phyloP scores from a whole-genome alignment of 2,113 vertebrate species.

The Spea bombifrons region DNA sequence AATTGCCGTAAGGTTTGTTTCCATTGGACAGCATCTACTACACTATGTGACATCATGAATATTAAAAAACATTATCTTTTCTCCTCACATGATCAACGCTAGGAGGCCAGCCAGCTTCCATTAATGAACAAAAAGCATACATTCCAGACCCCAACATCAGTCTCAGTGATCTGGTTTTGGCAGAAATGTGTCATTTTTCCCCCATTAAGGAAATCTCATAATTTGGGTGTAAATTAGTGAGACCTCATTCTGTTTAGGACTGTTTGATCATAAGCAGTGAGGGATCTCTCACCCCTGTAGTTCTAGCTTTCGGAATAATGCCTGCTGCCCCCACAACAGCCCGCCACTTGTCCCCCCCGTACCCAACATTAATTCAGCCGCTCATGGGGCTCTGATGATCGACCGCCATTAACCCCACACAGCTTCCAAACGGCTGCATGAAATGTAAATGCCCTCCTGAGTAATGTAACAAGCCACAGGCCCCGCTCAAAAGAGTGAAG shows the following conservation, averaged over 20 bases:
- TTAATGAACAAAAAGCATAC: too few relatives aligned
- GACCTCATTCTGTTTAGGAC: neutral
- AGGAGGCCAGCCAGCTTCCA: too few relatives aligned
- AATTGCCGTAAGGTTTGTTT: too few relatives aligned
- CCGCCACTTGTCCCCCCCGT: conserved; percentile 11
- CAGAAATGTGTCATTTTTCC: too few relatives aligned
- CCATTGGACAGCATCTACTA: too few relatives aligned
- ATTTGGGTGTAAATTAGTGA: conserved; percentile 9
- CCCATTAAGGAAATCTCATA: neutral
- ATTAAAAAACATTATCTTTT: too few relatives aligned
- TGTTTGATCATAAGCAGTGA: conserved; percentile 9
- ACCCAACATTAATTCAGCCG: conserved; percentile 9
- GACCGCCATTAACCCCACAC: conserved; percentile 31
- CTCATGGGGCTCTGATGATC: conserved; percentile 18
- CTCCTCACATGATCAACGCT: too few relatives aligned
- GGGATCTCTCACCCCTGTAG: neutral
- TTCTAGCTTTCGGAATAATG: conserved; percentile 7
- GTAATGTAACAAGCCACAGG: conserved; percentile 32
- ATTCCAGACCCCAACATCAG: too few relatives aligned
- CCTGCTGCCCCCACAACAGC: neutral
- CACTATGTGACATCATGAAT: too few relatives aligned
- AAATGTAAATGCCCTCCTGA: conserved; percentile 26
- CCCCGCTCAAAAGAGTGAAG: neutral
- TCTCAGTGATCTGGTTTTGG: too few relatives aligned
- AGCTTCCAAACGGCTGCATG: conserved; percentile 9